phyloP scores from a whole-genome alignment of 2,113 vertebrate genomes.

The Ursus arctos region DNA sequence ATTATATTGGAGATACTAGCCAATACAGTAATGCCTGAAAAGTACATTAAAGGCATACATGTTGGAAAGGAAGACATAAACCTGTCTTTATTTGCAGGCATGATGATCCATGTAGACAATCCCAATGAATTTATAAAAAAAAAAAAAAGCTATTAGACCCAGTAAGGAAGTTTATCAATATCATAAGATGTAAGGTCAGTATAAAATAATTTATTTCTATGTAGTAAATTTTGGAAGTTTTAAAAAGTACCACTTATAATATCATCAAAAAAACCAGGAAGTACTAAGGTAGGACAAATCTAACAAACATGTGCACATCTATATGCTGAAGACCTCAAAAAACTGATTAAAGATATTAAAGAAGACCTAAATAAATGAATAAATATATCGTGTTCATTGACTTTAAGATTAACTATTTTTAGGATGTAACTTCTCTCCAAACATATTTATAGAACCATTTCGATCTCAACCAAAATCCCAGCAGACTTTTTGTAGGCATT shows the following conservation, averaged over 20 bases:
- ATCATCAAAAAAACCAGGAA: background rate
- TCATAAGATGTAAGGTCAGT: background rate
- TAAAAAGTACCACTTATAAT: background rate
- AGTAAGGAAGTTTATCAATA: conserved; percentile 22
- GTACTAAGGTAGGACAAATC: background rate
- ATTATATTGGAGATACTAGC: background rate
- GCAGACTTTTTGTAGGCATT: conserved; percentile 34
- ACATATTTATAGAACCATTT: background rate
- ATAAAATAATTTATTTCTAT: conserved; percentile 47
- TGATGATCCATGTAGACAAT: conserved; percentile 40
- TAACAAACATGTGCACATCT: background rate
- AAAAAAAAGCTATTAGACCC: background rate
- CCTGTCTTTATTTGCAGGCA: conserved; percentile 44
- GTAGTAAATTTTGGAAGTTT: background rate
- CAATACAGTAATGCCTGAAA: background rate
- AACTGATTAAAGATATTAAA: background rate
- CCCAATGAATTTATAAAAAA: background rate
- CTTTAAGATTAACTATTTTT: conserved; percentile 21
- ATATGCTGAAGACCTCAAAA: conserved; percentile 20
- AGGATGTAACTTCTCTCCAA: background rate
- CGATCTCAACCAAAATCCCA: conserved; percentile 37
- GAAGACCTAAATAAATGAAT: conserved; percentile 36
- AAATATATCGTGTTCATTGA: background rate
- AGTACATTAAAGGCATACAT: background rate
- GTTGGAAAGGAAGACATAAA: conserved; percentile 42